Evolutionary conservation across 2,888 invertebrate species (phyloP), one percentile per base, ranked within the genome.

Genomic region (Rhogogaster chlorosoma): DNA sequence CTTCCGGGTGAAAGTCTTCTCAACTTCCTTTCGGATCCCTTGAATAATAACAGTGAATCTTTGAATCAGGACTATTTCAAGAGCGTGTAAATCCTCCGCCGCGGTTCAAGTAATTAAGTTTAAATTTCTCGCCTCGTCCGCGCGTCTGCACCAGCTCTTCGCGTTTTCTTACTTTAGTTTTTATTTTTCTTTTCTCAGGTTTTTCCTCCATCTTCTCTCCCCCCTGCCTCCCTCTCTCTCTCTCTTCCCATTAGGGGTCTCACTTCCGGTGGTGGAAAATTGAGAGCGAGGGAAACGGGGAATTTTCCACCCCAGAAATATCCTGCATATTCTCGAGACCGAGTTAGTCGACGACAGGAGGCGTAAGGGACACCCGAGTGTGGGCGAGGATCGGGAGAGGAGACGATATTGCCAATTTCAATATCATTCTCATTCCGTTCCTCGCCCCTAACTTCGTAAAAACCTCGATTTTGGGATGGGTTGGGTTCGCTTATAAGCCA

Each of bases 341-440:
- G 61, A 61, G 42, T 22, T 61, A 80, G 80, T 29, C 61, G 61
- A 36, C 38, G 36, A 53, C 53, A 36, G 36, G 61, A 61, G 36
- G 61, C 26, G 80, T 36, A 38, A 80, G 36, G 61, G 57, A 80
- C 45, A 80, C 45, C 77, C 26, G 38, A 22, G 80, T 57, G 7
- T 61, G 36, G 57, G 80, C 77, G 29, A 49, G 75, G 75, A 78
- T 78, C 80, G 80, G n/a, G 61, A 32, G 36, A 29, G n/a, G 80
- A 67, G 45, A 42, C 89, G 91, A 91, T 91, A 91, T 91, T 91
- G 91, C 90, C 91, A 91, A 91, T 91, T 91, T 91, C 90, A 89
- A 90, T 91, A 90, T 91, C 90, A 88, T 89, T 89, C 89, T 91
- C 91, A 89, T 90, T 90, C 90, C 90, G 26, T 57, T 22, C 67